Base-by-base conservation (phyloP, 1,140 invertebrate species). In the Penaeus indicus region DNA sequence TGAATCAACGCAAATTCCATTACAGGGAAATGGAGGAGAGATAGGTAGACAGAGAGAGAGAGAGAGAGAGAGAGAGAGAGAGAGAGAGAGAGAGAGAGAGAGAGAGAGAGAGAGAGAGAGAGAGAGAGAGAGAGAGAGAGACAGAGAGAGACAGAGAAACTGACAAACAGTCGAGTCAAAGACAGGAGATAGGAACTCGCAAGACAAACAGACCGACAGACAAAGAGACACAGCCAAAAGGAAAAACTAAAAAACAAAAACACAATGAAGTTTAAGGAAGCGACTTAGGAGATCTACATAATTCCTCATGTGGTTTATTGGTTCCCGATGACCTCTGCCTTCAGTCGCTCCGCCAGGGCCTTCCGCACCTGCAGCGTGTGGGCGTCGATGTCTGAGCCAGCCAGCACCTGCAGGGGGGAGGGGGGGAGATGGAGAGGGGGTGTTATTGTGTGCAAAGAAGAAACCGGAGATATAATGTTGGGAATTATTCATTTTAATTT, bases 261-360 rank as follows among this genome's bases (percentile, higher is more conserved):
- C 7, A 7, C 47, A 78, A 60, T 54, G 5, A 21, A 22, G 77
- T 21, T 21, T n/a, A 60, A 78, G n/a, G n/a, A 25, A 78, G 21
- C 47, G 77, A 78, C 42, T 21, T 22, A 25, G 77, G 77, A 78
- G 77, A 21, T 42, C 22, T 42, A 78, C 42, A 22, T 42, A 78
- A 75, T 13, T 75, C 72, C 42, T 32, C 16, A 2, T 25, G 18
- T 13, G 19, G 83, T 72, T 94, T 89, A 85, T 83, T 90, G 85
- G 22, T 91, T 86, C n/a, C 92, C 92, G 72, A 94, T 92, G 13
- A 98, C 96, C 94, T 98, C 97, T 75, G 95, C 94, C 92, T 96
- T 97, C 21, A 98, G 93, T 91, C 96, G 95, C 79, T 96, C 95
- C 13, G 97, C 97, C 54, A 98, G 94, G 0, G 96, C 96, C 91